Percentiles rank a stretch among this genome's conserved stretches.
phyloP scores from a whole-genome alignment of 2,888 invertebrate genomes.

The Branchellion lobata region DNA sequence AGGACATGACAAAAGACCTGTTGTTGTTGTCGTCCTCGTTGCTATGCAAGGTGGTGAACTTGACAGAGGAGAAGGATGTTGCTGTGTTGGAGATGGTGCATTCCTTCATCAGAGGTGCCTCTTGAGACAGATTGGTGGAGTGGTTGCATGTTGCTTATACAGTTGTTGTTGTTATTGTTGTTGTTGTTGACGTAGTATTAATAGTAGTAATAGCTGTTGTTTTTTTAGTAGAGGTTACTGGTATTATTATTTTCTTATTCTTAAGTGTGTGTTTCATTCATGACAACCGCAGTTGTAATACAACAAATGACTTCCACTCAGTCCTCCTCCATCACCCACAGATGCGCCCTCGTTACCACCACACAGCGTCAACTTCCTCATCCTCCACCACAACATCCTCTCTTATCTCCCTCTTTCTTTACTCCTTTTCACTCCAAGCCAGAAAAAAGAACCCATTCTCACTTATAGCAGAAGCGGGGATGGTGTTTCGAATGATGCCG shows the following conservation, averaged over 20 bases:
- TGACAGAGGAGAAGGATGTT: background rate
- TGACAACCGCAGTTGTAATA: no score
- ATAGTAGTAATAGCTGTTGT: background rate
- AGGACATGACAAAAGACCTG: background rate
- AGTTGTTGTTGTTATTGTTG: background rate
- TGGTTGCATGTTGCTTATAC: background rate
- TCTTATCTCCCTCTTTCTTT: background rate
- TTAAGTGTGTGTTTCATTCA: no score
- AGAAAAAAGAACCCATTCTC: no score
- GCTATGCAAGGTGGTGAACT: background rate
- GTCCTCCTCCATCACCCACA: background rate
- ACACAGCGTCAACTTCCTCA: background rate
- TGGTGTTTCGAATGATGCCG: no score
- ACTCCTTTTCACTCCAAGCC: background rate
- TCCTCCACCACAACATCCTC: slow-evolving; percentile 6
- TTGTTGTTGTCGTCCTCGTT: background rate
- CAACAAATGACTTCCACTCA: no score
- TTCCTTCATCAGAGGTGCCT: background rate
- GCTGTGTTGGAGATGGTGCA: background rate
- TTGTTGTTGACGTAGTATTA: background rate
- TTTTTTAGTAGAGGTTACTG: background rate
- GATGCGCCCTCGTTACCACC: background rate
- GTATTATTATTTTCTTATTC: no score
- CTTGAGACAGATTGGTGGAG: background rate
- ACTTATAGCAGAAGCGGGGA: no score